Conservation (phyloP, 2,888 invertebrate genomes). For the Hydroisotoma schaefferi region DNA sequence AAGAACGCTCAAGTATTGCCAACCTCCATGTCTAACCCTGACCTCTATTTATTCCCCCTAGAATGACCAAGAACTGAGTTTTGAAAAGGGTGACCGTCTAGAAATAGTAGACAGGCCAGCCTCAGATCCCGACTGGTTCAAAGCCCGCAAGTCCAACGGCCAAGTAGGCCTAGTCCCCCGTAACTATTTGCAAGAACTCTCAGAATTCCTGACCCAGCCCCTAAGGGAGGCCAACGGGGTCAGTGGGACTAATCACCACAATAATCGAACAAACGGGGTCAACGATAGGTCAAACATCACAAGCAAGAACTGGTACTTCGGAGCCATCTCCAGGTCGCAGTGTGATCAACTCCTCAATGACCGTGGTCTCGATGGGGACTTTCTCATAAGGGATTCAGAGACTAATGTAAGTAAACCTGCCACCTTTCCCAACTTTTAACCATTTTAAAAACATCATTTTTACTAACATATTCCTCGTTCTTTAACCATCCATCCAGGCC, state of each 20-base stretch:
- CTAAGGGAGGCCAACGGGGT: conserved; percentile 57
- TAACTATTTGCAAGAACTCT: conserved; percentile 84
- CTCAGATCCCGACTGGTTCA: conserved; percentile 98
- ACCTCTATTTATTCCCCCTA: conserved; percentile 54
- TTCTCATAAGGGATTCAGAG: conserved; percentile 97
- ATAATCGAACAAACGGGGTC: conserved; percentile 30
- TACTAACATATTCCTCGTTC: not conserved
- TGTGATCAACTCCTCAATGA: conserved; percentile 94
- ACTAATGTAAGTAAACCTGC: conserved; percentile 76
- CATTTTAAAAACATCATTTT: not conserved
- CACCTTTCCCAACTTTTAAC: not conserved
- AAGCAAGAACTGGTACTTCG: conserved; percentile 95
- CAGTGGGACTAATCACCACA: conserved; percentile 25
- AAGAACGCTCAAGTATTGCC: too few species aligned
- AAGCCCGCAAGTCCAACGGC: conserved; percentile 88
- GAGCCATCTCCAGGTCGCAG: conserved; percentile 89
- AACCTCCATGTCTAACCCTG: too few species aligned
- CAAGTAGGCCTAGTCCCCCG: conserved; percentile 87
- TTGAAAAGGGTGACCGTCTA: conserved; percentile 92
- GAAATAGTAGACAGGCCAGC: conserved; percentile 94
- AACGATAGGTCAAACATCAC: conserved; percentile 69
- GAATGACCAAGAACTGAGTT: conserved; percentile 92
- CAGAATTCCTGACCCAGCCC: conserved; percentile 81
- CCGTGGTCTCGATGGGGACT: conserved; percentile 96
- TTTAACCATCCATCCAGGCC: conserved; percentile 67